Evolutionary conservation across 1,140 invertebrate genomes (phyloP).

Genomic region (Psilanteris sp.): DNA sequence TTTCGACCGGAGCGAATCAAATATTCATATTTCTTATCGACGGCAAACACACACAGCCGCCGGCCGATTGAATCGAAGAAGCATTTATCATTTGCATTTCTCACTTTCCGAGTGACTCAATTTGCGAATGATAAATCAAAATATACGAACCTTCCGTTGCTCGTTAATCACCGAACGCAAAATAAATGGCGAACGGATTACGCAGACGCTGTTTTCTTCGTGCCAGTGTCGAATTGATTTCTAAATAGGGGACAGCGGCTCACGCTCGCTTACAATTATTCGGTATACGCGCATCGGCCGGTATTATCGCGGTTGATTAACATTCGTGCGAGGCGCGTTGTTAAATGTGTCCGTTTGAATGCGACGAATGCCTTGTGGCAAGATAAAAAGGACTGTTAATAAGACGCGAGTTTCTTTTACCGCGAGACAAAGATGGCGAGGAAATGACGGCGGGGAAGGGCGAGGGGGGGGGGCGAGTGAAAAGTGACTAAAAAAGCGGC

Average conservation of each 20-base stretch:
- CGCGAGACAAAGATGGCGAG: constrained; percentile 14
- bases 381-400: constrained; percentile 50
- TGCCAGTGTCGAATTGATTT: too few relatives aligned
- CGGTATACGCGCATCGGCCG: constrained; percentile 9
- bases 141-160: neutral
- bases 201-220: too few relatives aligned
- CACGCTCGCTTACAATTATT: neutral
- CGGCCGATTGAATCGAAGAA: neutral
- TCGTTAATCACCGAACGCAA: too few relatives aligned
- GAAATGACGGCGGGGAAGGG: neutral
- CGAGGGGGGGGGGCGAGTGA: neutral
- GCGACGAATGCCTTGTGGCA: constrained; percentile 47
- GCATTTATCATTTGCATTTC: constrained; percentile 1
- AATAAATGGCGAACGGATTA: too few relatives aligned
- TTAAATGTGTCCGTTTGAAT: constrained; percentile 45
- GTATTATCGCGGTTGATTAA: constrained; percentile 40
- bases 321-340: constrained; percentile 44
- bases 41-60: neutral
- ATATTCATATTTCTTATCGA: constrained; percentile 4
- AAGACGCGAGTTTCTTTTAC: constrained; percentile 47
- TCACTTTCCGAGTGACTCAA: neutral
- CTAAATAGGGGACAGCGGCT: constrained; percentile 1
- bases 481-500: constrained; percentile 37
- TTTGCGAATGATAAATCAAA: neutral
- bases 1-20: neutral